Percentiles rank a stretch among this genome's conserved stretches.
Conservation (phyloP, 2,797 vertebrate genomes). For the Acipenser oxyrinchus region DNA sequence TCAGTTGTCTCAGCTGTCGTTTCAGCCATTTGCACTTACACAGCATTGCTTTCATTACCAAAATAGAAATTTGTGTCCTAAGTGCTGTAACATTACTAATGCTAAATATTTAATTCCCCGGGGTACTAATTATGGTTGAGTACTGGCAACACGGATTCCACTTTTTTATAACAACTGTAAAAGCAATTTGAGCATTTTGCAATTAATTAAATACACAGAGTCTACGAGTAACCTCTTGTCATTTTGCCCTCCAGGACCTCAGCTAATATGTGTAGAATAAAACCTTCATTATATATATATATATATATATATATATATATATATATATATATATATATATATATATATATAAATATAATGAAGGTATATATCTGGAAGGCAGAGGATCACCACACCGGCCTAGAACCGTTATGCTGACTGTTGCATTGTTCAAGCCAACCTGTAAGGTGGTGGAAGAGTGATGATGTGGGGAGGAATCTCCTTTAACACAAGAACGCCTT, state of each 20-base stretch:
- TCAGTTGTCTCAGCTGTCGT: conserved; percentile 95
- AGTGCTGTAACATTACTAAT: conserved; percentile 98
- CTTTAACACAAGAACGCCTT: too few species aligned
- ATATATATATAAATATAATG: too few species aligned
- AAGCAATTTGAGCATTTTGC: conserved; percentile 99
- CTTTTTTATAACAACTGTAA: conserved; percentile 99
- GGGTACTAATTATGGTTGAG: conserved; percentile 98
- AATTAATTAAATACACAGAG: conserved; percentile 99
- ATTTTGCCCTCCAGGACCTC: conserved; percentile 97
- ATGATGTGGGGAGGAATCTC: too few species aligned
- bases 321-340: too few species aligned
- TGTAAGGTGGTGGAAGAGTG: too few species aligned
- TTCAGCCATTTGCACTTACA: conserved; percentile 81
- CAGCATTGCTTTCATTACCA: conserved; percentile 93
- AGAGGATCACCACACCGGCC: too few species aligned
- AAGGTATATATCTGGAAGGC: too few species aligned
- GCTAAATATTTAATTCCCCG: conserved; percentile 99
- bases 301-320: too few species aligned
- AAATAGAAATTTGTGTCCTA: conserved; percentile 99
- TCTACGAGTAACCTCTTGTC: conserved; percentile 98
- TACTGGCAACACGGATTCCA: conserved; percentile 95
- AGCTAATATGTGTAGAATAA: conserved; percentile 97
- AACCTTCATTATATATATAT: conserved; percentile 30
- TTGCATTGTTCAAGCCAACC: too few species aligned
- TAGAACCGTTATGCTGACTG: too few species aligned